Conservation (phyloP, 30 jellyfish, hydroid and myxozoan species). For the Pseudorhiza aurosa region DNA sequence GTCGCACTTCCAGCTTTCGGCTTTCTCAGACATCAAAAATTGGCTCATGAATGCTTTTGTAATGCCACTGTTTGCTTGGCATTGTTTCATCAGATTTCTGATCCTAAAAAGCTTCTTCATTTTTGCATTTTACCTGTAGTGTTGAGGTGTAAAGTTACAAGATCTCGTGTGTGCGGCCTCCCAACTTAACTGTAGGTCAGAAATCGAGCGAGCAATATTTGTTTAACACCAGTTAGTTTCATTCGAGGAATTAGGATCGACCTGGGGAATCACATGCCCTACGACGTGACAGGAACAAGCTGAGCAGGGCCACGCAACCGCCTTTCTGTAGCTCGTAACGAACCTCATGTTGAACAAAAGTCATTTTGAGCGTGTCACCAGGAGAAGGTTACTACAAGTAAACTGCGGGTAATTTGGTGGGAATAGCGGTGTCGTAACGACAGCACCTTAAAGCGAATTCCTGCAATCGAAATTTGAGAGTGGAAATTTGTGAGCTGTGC, state of each 20-base stretch:
- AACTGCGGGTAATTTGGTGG: constrained; percentile 24
- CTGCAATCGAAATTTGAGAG: constrained; percentile 60
- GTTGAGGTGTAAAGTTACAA: background rate
- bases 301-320: constrained; percentile 1
- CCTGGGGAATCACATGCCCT: background rate
- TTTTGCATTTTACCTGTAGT: background rate
- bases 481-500: constrained; percentile 5
- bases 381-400: background rate
- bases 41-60: background rate
- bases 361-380: no score
- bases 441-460: constrained; percentile 37
- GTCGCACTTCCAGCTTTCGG: background rate
- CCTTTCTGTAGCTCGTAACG: background rate
- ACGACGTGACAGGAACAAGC: background rate
- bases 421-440: constrained; percentile 29
- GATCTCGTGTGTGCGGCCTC: background rate
- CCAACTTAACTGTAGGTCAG: background rate
- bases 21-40: background rate
- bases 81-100: background rate
- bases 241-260: background rate
- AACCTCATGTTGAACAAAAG: no score
- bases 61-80: constrained; percentile 10
- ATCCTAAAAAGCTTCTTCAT: background rate
- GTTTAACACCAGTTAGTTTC: background rate
- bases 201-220: background rate